These are phyloP conservation scores for Acanthurus tractus DNA, from an alignment of 2,797 vertebrate genomes.

Conservation along the genomic window DNA sequence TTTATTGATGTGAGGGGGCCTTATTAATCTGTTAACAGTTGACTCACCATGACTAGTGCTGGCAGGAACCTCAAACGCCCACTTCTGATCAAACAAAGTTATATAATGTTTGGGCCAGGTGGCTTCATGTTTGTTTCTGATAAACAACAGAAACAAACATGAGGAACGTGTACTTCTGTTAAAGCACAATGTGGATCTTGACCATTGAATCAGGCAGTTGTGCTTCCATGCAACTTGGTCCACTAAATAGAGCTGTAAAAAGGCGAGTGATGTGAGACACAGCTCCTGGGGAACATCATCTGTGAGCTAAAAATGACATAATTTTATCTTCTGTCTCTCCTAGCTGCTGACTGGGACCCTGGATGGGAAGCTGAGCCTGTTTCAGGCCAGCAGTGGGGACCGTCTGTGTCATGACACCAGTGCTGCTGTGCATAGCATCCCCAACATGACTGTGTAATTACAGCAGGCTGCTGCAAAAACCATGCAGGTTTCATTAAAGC, in stretches of 20 bases:
- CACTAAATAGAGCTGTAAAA: slow-evolving; percentile 33
- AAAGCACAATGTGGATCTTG: slow-evolving; percentile 31
- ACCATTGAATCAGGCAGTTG: slow-evolving; percentile 42
- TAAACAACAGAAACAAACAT: slow-evolving; percentile 60
- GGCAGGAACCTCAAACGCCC: slow-evolving; percentile 26
- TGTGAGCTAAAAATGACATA: slow-evolving; percentile 33
- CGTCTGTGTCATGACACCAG: slow-evolving; percentile 59
- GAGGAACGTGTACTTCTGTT: slow-evolving; percentile 11
- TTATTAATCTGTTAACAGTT: slow-evolving; percentile 60
- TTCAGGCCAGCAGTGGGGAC: slow-evolving; percentile 73
- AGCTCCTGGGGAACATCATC: slow-evolving; percentile 40
- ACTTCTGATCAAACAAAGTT: slow-evolving; percentile 56
- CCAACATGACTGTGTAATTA: slow-evolving; percentile 55
- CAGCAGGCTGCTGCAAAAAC: slow-evolving; percentile 49
- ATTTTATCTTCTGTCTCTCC: slow-evolving; percentile 51
- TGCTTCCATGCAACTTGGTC: slow-evolving; percentile 41
- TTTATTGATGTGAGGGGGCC: slow-evolving; percentile 47
- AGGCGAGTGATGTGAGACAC: slow-evolving; percentile 35
- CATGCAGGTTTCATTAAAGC: slow-evolving; percentile 62
- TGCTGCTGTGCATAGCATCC: slow-evolving; percentile 49
- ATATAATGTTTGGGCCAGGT: slow-evolving; percentile 45
- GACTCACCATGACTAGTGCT: slow-evolving; percentile 43
- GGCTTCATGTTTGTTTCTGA: slow-evolving; percentile 23
- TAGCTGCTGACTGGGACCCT: slow-evolving; percentile 91
- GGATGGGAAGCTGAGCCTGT: slow-evolving; percentile 90